These are phyloP conservation scores for Egretta garzetta DNA, from an alignment of 2,113 vertebrate species.

Conservation along the genomic window DNA sequence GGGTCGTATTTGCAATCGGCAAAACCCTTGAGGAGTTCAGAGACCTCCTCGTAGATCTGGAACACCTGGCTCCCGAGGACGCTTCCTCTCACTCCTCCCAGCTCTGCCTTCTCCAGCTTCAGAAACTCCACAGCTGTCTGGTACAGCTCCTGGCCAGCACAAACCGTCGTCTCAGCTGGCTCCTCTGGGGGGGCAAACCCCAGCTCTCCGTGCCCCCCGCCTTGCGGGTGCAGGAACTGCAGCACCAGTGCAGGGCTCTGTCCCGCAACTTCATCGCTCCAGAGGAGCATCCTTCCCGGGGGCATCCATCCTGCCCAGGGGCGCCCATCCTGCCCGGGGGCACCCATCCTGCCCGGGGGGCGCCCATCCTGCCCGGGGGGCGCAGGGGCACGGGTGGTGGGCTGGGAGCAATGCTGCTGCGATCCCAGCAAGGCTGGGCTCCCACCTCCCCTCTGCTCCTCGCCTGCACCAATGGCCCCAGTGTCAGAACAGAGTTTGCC, in stretches of 20 bases:
- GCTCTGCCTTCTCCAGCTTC: constrained; percentile 76
- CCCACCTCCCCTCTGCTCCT: background rate
- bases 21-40: constrained; percentile 73
- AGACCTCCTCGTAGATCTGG: constrained; percentile 73
- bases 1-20: constrained; percentile 75
- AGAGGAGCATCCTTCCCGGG: background rate
- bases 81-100: constrained; percentile 73
- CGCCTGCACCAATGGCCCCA: accelerated
- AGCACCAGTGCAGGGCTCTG: accelerated
- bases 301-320: accelerated
- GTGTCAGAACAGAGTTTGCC: background rate
- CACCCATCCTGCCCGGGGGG: background rate
- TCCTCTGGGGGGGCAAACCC: background rate
- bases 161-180: accelerated
- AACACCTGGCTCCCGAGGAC: constrained; percentile 51
- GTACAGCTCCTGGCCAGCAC: constrained; percentile 69
- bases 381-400: accelerated
- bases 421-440: background rate
- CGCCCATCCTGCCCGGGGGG: accelerated
- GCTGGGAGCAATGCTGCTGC: accelerated
- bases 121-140: constrained; percentile 64
- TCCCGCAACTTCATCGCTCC: background rate
- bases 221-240: background rate
- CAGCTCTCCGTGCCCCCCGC: accelerated
- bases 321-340: accelerated